Percentiles rank a stretch among this genome's conserved stretches.
These are phyloP conservation scores for Micoletzkya japonica DNA, from an alignment of 2,888 invertebrate genomes.

Conservation along the genomic window DNA sequence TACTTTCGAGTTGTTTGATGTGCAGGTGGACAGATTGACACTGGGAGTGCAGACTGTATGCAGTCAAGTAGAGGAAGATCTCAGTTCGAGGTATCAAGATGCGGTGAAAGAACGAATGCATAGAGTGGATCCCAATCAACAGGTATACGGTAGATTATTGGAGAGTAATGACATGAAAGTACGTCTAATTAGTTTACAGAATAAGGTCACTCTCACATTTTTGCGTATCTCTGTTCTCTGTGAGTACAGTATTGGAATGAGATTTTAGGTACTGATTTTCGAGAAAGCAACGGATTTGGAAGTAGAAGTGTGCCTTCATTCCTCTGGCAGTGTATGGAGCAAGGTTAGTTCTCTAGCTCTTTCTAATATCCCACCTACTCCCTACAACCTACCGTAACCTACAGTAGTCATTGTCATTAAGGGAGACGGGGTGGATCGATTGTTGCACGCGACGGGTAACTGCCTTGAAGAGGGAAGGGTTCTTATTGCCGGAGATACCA, in stretches of 20 bases:
- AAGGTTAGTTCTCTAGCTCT: slow-evolving; percentile 38
- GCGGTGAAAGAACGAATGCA: slow-evolving; percentile 57
- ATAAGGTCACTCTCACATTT: no score
- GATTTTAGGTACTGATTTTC: slow-evolving; percentile 48
- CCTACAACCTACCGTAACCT: not conserved
- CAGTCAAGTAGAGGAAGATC: slow-evolving; percentile 44
- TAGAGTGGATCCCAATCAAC: slow-evolving; percentile 55
- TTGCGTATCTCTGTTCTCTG: not conserved
- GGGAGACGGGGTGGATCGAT: slow-evolving; percentile 44
- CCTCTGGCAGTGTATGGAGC: slow-evolving; percentile 49
- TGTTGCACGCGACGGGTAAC: slow-evolving; percentile 37
- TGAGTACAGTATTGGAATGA: not conserved
- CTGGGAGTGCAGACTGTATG: slow-evolving; percentile 63
- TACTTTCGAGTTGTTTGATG: not conserved
- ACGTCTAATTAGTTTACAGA: no score
- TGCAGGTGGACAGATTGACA: slow-evolving; percentile 57
- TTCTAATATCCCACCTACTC: not conserved
- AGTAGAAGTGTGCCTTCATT: slow-evolving; percentile 55
- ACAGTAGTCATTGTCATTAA: no score
- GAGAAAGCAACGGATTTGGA: slow-evolving; percentile 60
- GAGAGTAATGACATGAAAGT: no score
- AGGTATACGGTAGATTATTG: slow-evolving; percentile 31
- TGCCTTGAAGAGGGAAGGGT: slow-evolving; percentile 25
- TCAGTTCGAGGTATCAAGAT: slow-evolving; percentile 55
- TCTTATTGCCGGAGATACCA: slow-evolving; percentile 58